Evolutionary conservation across 1,140 invertebrate genomes (phyloP), one percentile per base, ranked within the genome.

Genomic region (Agraylea sexmaculata): DNA sequence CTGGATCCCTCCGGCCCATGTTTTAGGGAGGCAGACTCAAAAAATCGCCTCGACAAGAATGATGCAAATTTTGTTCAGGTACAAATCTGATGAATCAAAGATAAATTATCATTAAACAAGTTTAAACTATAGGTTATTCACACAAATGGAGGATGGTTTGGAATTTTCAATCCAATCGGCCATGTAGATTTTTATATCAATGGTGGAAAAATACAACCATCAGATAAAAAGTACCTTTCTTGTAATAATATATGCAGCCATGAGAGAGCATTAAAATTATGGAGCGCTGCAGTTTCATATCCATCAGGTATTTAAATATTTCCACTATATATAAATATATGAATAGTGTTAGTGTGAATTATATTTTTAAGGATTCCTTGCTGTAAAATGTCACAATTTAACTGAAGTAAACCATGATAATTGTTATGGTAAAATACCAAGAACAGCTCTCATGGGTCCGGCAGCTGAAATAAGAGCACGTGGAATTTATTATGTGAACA

Each of bases 51-150:
- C 12, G 52, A 57, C 40, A 36, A 48, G 11, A 48, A 22, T 13
- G 61, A 62, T 42, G 60, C 62, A 1, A 39, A 55, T 15, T 64
- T 49, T 20, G 46, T 49, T 21, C 46, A 49, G 15, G n/a, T n/a
- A n/a, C n/a, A n/a, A n/a, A n/a, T n/a, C n/a, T n/a, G n/a, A n/a
- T n/a, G n/a, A n/a, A n/a, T n/a, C n/a, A n/a, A n/a, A n/a, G n/a
- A n/a, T n/a, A n/a, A n/a, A n/a, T n/a, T n/a, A n/a, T n/a, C n/a
- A n/a, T n/a, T n/a, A n/a, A n/a, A n/a, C n/a, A n/a, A n/a, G n/a
- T n/a, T n/a, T n/a, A n/a, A n/a, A n/a, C n/a, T n/a, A n/a, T n/a
- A n/a, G n/a, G 32, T 47, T 10, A 4, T 43, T 10, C 41, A 43
- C 20, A 43, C 34, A 12, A 37, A 43, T 15, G 29, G 33, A 2